Evolutionary conservation across 2,888 invertebrate genomes (phyloP).

Genomic region (Holacanthella duospinosa): DNA sequence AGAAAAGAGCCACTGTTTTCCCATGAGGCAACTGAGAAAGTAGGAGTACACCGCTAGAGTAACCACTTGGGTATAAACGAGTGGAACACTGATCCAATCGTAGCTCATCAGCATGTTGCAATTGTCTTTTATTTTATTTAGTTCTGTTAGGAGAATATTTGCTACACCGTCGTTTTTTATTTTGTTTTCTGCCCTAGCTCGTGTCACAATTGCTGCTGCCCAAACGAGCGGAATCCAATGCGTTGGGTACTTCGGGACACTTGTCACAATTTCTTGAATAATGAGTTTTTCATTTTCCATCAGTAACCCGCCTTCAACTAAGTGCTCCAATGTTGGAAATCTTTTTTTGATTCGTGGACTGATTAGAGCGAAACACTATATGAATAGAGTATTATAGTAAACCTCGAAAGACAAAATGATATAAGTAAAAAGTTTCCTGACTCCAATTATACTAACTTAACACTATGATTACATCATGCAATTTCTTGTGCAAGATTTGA

Average conservation of each 20-base stretch:
- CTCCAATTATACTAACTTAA: too few relatives aligned
- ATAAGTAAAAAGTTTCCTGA: too few relatives aligned
- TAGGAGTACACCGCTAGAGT: conserved; percentile 89
- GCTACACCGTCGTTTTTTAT: neutral
- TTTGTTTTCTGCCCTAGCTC: neutral
- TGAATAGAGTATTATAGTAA: too few relatives aligned
- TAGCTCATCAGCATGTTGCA: conserved; percentile 39
- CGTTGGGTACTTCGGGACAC: neutral
- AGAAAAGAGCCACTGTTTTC: conserved; percentile 70
- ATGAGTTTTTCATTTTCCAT: neutral
- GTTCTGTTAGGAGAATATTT: conserved; percentile 48
- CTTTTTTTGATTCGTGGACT: neutral
- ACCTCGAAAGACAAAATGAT: too few relatives aligned
- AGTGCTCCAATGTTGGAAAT: neutral
- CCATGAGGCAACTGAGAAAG: conserved; percentile 77
- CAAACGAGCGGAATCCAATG: conserved; percentile 3
- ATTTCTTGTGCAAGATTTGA: too few relatives aligned
- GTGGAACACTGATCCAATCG: conserved; percentile 41
- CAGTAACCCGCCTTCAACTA: neutral
- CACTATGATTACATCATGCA: too few relatives aligned
- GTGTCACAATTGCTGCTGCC: neutral
- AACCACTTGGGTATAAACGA: conserved; percentile 54
- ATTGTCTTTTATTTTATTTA: conserved; percentile 40
- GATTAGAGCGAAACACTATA: neutral
- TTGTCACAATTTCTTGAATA: neutral